These are phyloP conservation scores for Cosmia trapezina DNA, from an alignment of 2,888 invertebrate species.

Conservation along the genomic window DNA sequence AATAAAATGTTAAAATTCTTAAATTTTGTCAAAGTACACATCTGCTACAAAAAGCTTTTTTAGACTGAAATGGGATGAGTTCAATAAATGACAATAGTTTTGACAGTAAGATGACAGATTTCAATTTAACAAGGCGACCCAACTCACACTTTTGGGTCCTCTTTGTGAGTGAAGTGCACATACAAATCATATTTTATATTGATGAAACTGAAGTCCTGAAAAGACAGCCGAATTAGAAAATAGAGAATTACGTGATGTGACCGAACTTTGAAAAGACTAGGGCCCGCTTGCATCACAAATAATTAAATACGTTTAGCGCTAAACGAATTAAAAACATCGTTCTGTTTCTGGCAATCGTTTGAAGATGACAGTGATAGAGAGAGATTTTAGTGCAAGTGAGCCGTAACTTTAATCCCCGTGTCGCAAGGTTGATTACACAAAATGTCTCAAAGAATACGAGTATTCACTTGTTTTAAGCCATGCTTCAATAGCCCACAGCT, in stretches of 20 bases:
- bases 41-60: not conserved
- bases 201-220: not conserved
- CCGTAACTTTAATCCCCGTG: not conserved
- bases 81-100: conserved; percentile 22
- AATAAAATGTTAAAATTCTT: not conserved
- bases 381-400: too few species aligned
- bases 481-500: conserved; percentile 14
- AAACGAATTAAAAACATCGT: not conserved
- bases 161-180: conserved; percentile 14
- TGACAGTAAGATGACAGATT: conserved; percentile 32
- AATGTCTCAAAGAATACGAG: not conserved
- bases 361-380: not conserved
- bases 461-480: conserved; percentile 14
- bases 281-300: not conserved
- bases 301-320: not conserved
- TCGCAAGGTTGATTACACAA: conserved; percentile 12
- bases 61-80: conserved; percentile 3
- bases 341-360: not conserved
- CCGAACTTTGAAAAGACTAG: not conserved
- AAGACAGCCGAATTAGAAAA: not conserved
- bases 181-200: conserved; percentile 8
- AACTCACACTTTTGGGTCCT: conserved; percentile 13
- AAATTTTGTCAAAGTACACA: too few species aligned
- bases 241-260: not conserved
- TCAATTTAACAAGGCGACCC: conserved; percentile 41